phyloP scores from a whole-genome alignment of 2,113 vertebrate species.

The Tretioscincus oriximinensis region DNA sequence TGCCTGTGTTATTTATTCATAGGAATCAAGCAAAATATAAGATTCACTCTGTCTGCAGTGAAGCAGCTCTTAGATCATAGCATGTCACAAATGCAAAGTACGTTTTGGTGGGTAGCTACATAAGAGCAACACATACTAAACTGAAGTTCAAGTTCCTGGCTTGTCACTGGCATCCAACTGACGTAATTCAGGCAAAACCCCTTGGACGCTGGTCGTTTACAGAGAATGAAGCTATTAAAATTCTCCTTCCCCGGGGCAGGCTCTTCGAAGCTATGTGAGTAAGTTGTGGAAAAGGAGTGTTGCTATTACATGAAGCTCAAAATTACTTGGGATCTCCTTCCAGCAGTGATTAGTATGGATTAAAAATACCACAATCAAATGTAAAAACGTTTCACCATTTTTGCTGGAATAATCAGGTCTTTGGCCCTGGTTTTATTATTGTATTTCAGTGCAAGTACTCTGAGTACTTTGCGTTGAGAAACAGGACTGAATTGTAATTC shows the following conservation, averaged over 20 bases:
- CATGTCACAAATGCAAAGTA: conserved; percentile 21
- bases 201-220: neutral
- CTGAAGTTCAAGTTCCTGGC: conserved; percentile 21
- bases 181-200: neutral
- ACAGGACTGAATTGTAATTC: neutral
- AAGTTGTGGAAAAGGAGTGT: neutral
- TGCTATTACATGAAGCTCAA: neutral
- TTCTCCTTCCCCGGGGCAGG: conserved; percentile 16
- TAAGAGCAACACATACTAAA: neutral
- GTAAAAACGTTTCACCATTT: neutral
- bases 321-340: neutral
- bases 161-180: neutral
- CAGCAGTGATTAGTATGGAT: neutral
- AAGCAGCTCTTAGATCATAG: conserved; percentile 38
- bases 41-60: neutral
- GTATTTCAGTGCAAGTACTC: conserved; percentile 11
- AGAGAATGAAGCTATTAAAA: conserved; percentile 25
- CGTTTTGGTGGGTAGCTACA: conserved; percentile 12
- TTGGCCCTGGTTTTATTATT: neutral
- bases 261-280: conserved; percentile 1
- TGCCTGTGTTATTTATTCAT: neutral
- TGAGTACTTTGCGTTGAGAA: neutral
- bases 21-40: conserved; percentile 11
- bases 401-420: neutral
- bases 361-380: neutral